These are phyloP conservation scores for Mesorhabditis spiculigera DNA, from an alignment of 2,888 invertebrate genomes.

Conservation along the genomic window DNA sequence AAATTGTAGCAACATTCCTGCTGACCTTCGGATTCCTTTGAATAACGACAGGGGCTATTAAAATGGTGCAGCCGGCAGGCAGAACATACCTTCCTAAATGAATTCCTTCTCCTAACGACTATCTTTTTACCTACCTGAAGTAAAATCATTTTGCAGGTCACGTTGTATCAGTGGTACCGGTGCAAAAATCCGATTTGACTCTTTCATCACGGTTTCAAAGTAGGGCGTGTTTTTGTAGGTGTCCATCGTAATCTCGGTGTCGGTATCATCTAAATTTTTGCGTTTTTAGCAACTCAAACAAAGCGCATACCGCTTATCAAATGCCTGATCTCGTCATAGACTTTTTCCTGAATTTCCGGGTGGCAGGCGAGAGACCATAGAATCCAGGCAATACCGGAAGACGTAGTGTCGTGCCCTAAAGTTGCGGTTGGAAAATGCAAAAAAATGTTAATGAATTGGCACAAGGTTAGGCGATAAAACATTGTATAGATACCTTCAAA, in stretches of 20 bases:
- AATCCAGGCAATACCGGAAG: conserved; percentile 15
- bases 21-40: conserved; percentile 6
- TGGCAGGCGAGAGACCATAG: conserved; percentile 18
- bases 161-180: conserved; percentile 15
- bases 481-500: conserved; percentile 59
- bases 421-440: no score
- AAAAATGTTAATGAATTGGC: no score
- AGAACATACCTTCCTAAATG: not conserved
- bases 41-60: conserved; percentile 1
- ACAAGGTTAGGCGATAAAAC: not conserved
- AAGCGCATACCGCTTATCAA: no score
- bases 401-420: conserved; percentile 19
- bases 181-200: conserved; percentile 13
- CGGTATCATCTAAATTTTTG: not conserved
- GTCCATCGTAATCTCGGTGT: not conserved
- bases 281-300: not conserved
- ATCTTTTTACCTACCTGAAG: not conserved
- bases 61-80: not conserved
- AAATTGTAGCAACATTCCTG: no score
- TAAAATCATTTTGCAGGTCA: conserved; percentile 11
- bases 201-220: conserved; percentile 12
- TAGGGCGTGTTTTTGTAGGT: not conserved
- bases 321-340: conserved; percentile 7
- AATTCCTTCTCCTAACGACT: not conserved
- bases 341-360: conserved; percentile 13